A percentile compares a stretch with the other conserved stretches of the same genome.
Evolutionary conservation across 2,113 vertebrate genomes (phyloP).

Genomic region (Entelurus aequoreus): DNA sequence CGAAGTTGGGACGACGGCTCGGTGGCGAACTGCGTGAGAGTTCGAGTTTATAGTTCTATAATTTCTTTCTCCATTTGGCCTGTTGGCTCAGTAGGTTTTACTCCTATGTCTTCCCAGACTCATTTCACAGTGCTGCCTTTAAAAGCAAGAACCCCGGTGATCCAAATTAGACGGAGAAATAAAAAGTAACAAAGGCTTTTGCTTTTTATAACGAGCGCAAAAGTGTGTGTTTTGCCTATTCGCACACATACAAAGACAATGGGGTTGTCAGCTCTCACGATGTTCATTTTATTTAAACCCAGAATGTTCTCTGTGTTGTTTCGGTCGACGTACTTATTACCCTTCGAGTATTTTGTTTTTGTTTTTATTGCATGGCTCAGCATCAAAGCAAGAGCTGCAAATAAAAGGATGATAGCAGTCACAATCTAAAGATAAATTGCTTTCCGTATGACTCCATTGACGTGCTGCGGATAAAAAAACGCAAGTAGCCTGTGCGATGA

Average conservation of each 20-base stretch:
- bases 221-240: slow-evolving; percentile 1
- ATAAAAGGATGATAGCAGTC: slow-evolving; percentile 17
- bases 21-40: slow-evolving; percentile 34
- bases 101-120: slow-evolving; percentile 16
- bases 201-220: slow-evolving; percentile 10
- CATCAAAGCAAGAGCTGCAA: slow-evolving; percentile 27
- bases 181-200: slow-evolving; percentile 3
- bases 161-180: slow-evolving; percentile 12
- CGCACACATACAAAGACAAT: slow-evolving; percentile 3
- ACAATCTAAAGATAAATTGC: neutral
- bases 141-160: neutral
- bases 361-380: slow-evolving; percentile 2
- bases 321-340: slow-evolving; percentile 6
- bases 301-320: slow-evolving; percentile 14
- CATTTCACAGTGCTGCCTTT: slow-evolving; percentile 7
- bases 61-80: slow-evolving; percentile 30
- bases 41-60: slow-evolving; percentile 12
- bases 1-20: slow-evolving; percentile 39
- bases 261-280: neutral
- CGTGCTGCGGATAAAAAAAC: slow-evolving; percentile 16
- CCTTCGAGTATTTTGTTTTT: neutral
- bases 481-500: slow-evolving; percentile 17
- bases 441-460: slow-evolving; percentile 17
- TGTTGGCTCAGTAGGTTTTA: slow-evolving; percentile 3
- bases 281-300: slow-evolving; percentile 9